Evolutionary conservation across 2,113 vertebrate species (phyloP).

Genomic region (Paratilapia polleni): DNA sequence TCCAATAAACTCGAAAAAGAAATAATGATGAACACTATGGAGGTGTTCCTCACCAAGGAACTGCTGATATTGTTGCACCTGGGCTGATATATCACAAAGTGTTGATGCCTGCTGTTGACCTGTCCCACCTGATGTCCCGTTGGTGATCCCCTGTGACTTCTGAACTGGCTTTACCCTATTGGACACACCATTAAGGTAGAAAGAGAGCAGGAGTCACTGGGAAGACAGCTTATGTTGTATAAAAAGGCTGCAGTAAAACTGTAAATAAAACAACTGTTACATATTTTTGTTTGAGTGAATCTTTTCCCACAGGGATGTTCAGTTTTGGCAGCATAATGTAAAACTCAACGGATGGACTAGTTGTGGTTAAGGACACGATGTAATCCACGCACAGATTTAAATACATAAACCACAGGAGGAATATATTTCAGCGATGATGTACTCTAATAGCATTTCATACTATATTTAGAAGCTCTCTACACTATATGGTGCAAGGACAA

Average conservation of each 20-base stretch:
- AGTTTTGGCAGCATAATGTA: background rate
- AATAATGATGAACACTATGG: background rate
- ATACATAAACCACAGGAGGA: background rate
- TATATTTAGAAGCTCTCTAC: background rate
- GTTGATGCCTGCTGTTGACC: conserved; percentile 82
- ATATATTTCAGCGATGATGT: background rate
- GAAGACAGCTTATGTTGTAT: background rate
- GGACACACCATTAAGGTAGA: background rate
- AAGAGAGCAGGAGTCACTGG: background rate
- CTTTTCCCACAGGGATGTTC: background rate
- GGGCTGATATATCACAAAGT: conserved; percentile 88
- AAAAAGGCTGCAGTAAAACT: background rate
- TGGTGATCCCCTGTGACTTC: conserved; percentile 89
- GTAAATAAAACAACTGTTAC: background rate
- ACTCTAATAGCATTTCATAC: background rate
- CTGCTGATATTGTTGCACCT: conserved; percentile 94
- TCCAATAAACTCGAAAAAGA: background rate
- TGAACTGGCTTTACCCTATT: conserved; percentile 88
- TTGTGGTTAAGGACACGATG: background rate
- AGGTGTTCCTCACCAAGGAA: conserved; percentile 85
- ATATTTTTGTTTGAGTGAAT: background rate
- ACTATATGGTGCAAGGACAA: background rate
- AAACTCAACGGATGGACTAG: background rate
- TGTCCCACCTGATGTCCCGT: conserved; percentile 82
- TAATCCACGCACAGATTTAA: background rate